Percentiles rank a stretch among this genome's conserved stretches.
Conservation (phyloP, 2,797 vertebrate genomes). For the Myotis vivesi region DNA sequence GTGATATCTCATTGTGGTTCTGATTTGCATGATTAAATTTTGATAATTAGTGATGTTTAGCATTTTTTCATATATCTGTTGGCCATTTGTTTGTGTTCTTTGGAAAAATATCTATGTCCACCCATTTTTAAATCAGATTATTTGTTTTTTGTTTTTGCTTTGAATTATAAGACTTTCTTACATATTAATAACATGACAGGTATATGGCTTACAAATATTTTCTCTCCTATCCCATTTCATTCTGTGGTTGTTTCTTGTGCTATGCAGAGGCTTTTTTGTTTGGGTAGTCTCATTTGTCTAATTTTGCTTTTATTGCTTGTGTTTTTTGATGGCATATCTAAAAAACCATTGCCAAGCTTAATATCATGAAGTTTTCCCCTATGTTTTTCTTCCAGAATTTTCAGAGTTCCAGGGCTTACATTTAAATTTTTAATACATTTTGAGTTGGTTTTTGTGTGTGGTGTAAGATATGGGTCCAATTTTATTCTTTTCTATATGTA, state of each 20-base stretch:
- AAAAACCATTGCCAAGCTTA: background rate
- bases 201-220: background rate
- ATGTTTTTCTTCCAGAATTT: background rate
- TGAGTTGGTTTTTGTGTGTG: background rate
- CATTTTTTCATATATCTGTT: background rate
- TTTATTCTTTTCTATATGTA: background rate
- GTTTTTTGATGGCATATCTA: background rate
- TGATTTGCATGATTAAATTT: background rate
- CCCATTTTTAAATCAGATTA: background rate
- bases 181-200: background rate
- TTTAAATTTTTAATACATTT: background rate
- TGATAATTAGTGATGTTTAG: background rate
- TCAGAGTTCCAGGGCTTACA: background rate
- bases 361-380: background rate
- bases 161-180: background rate
- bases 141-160: background rate
- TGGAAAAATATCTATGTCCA: background rate
- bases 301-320: background rate
- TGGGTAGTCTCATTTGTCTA: background rate
- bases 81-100: background rate
- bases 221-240: background rate
- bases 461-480: background rate
- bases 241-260: background rate
- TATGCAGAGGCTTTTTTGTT: background rate
- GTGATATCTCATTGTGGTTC: background rate